Conservation (phyloP, 2,888 invertebrate species). For the Drosophila borealis region DNA sequence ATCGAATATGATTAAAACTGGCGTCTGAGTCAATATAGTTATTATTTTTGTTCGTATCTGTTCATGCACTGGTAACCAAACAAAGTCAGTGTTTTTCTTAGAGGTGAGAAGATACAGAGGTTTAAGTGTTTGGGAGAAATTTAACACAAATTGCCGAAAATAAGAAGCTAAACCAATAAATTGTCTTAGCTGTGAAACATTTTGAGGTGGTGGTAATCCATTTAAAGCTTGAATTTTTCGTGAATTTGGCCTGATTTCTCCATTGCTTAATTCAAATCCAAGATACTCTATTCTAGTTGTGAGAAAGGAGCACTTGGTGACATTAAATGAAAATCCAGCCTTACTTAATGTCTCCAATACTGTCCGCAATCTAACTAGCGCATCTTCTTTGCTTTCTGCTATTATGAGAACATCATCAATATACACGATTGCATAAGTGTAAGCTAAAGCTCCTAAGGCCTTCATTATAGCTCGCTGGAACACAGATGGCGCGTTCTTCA, state of each 20-base stretch:
- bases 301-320: conserved; percentile 9
- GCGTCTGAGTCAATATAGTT: conserved; percentile 11
- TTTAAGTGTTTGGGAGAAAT: too few relatives aligned
- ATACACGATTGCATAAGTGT: too few relatives aligned
- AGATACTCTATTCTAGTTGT: conserved; percentile 16
- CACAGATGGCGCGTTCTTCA: neutral
- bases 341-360: too few relatives aligned
- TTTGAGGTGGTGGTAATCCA: too few relatives aligned
- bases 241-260: conserved; percentile 11
- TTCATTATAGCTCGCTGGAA: conserved; percentile 7
- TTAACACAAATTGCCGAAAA: too few relatives aligned
- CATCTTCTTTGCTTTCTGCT: too few relatives aligned
- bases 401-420: too few relatives aligned
- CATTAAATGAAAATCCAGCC: too few relatives aligned
- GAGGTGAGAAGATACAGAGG: conserved; percentile 5
- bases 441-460: too few relatives aligned
- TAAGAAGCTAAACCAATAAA: too few relatives aligned
- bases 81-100: conserved; percentile 4
- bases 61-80: conserved; percentile 11
- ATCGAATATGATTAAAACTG: conserved; percentile 24
- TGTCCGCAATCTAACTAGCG: too few relatives aligned
- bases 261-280: conserved; percentile 13
- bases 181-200: too few relatives aligned
- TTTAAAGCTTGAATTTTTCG: neutral
- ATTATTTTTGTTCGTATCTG: conserved; percentile 9